Percentiles rank a stretch among this genome's conserved stretches.
Evolutionary conservation across 2,113 vertebrate genomes (phyloP).

Genomic region (Paradoxurus hermaphroditus): DNA sequence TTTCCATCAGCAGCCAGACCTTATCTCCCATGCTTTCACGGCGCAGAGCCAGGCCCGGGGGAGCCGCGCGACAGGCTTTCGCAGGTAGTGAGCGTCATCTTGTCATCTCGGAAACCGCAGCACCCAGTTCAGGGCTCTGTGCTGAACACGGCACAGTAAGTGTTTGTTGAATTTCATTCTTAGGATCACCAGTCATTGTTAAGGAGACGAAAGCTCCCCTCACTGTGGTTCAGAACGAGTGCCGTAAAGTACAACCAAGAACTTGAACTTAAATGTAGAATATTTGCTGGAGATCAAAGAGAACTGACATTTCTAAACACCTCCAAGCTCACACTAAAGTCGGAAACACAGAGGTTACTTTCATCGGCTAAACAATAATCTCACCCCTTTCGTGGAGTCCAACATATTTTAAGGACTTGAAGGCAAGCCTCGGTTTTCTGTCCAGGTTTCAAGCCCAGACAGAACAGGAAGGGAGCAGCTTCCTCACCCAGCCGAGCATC

Average conservation of each 20-base stretch:
- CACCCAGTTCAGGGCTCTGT: too few species aligned
- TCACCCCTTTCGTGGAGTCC: background rate
- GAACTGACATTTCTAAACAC: background rate
- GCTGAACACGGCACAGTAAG: background rate
- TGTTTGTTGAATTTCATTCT: background rate
- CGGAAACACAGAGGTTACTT: background rate
- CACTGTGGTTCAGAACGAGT: background rate
- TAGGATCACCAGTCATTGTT: background rate
- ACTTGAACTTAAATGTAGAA: background rate
- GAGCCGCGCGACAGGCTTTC: background rate
- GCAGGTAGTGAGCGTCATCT: fast-evolving
- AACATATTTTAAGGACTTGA: background rate
- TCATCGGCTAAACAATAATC: background rate
- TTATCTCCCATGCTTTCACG: too few species aligned
- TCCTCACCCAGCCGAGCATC: background rate
- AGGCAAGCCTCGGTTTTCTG: background rate
- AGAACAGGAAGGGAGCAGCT: background rate
- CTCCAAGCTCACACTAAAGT: background rate
- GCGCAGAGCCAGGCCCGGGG: background rate
- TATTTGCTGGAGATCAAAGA: background rate
- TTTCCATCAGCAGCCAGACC: background rate
- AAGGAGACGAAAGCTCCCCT: too few species aligned
- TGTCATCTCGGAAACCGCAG: background rate
- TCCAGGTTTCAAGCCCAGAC: background rate
- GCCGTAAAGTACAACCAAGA: background rate